These are phyloP conservation scores for Drosophila falleni DNA, from an alignment of 2,888 invertebrate species.

Conservation along the genomic window DNA sequence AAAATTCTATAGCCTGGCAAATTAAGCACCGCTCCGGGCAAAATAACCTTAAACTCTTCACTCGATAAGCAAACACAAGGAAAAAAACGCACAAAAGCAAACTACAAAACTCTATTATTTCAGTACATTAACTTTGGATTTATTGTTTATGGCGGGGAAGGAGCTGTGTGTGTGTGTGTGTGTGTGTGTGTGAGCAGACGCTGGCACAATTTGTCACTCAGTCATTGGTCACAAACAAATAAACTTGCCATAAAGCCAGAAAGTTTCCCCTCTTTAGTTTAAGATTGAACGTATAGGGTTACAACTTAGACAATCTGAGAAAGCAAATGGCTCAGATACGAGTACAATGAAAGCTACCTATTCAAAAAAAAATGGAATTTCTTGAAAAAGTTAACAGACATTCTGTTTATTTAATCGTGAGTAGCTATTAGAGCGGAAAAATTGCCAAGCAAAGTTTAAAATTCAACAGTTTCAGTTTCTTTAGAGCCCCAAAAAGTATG, in stretches of 20 bases:
- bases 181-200: conserved; percentile 11
- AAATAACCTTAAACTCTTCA: conserved; percentile 33
- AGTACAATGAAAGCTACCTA: conserved; percentile 13
- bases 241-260: conserved; percentile 30
- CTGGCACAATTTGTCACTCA: conserved; percentile 50
- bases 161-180: conserved; percentile 1
- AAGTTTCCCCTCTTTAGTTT: conserved; percentile 17
- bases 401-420: conserved; percentile 18
- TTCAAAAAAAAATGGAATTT: neutral
- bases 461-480: neutral
- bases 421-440: conserved; percentile 14
- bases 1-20: conserved; percentile 44
- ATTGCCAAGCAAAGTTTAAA: conserved; percentile 12
- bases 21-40: conserved; percentile 28
- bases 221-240: conserved; percentile 51
- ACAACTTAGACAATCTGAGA: conserved; percentile 9
- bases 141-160: conserved; percentile 66
- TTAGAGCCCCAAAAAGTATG: neutral
- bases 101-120: conserved; percentile 73
- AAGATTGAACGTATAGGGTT: conserved; percentile 17
- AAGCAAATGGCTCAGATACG: conserved; percentile 11
- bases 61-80: conserved; percentile 39
- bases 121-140: conserved; percentile 74
- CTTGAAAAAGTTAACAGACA: conserved; percentile 10
- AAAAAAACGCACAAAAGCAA: conserved; percentile 31